Evolutionary conservation across 1,140 invertebrate species (phyloP).

Genomic region (Drosophila hydei): DNA sequence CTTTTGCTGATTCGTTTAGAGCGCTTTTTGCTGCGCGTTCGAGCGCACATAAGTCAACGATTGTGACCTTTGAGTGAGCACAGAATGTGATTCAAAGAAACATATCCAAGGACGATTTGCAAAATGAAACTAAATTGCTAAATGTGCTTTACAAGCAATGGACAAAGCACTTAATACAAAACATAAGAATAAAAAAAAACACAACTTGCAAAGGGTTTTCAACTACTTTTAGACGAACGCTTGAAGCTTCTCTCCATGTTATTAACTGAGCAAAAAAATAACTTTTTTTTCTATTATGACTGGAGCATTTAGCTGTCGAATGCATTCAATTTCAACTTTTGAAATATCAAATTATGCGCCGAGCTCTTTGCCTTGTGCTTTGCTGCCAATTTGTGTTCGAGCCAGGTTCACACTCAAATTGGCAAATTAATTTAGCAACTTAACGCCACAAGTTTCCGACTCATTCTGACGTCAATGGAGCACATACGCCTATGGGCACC

Average conservation of each 20-base stretch:
- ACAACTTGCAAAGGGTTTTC: too few relatives aligned
- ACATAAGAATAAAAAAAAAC: background rate
- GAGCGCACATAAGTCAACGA: constrained; percentile 49
- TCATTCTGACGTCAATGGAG: constrained; percentile 17
- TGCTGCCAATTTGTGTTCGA: constrained; percentile 10
- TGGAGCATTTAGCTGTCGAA: too few relatives aligned
- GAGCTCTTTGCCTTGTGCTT: background rate
- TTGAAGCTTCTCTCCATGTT: too few relatives aligned
- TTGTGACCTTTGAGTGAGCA: constrained; percentile 36
- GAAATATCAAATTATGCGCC: background rate
- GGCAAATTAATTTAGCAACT: constrained; percentile 60
- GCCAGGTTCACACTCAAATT: constrained; percentile 30
- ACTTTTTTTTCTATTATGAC: too few relatives aligned
- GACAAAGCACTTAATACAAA: background rate
- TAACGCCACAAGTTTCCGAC: constrained; percentile 31
- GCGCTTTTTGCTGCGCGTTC: constrained; percentile 48
- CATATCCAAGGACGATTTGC: constrained; percentile 9
- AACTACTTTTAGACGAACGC: too few relatives aligned
- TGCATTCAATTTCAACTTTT: background rate
- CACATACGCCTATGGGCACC: too few relatives aligned
- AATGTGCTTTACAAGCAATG: constrained; percentile 19
- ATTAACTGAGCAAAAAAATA: too few relatives aligned
- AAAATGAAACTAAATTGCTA: constrained; percentile 21
- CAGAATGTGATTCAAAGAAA: constrained; percentile 5
- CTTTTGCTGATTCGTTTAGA: constrained; percentile 27